phyloP scores from a whole-genome alignment of 2,113 vertebrate species.

The Ursus arctos region DNA sequence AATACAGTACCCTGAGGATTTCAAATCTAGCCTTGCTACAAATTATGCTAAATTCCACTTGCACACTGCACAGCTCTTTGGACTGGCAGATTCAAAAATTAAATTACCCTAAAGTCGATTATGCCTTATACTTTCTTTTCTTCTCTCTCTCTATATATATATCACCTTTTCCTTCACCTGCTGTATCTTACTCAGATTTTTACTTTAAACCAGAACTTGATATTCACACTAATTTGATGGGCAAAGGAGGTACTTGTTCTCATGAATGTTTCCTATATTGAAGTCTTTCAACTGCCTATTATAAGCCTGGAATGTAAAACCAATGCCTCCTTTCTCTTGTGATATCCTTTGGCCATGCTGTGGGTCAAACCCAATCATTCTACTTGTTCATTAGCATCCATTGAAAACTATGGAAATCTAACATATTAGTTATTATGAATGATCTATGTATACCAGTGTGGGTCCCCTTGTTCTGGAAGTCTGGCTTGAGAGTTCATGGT shows the following conservation, averaged over 20 bases:
- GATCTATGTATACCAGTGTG: neutral
- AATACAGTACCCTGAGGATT: constrained; percentile 34
- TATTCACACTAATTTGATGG: neutral
- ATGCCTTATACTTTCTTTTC: neutral
- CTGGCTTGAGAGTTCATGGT: neutral
- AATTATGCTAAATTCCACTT: constrained; percentile 29
- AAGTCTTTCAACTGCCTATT: neutral
- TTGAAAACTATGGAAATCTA: neutral
- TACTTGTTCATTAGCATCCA: neutral
- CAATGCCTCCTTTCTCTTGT: neutral
- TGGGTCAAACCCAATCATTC: neutral
- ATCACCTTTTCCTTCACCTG: constrained; percentile 13
- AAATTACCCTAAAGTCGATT: constrained; percentile 43
- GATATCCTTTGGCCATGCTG: neutral
- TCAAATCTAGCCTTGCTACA: constrained; percentile 38
- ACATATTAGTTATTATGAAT: neutral
- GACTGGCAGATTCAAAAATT: constrained; percentile 20
- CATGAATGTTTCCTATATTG: constrained; percentile 31
- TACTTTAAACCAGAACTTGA: neutral
- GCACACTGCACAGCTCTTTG: neutral
- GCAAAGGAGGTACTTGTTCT: neutral
- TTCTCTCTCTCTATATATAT: neutral
- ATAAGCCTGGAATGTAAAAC: neutral
- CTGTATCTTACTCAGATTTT: neutral
- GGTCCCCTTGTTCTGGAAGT: neutral